Base-by-base conservation (phyloP, 1,140 invertebrate genomes). In the Lasioglossum baleicum region DNA sequence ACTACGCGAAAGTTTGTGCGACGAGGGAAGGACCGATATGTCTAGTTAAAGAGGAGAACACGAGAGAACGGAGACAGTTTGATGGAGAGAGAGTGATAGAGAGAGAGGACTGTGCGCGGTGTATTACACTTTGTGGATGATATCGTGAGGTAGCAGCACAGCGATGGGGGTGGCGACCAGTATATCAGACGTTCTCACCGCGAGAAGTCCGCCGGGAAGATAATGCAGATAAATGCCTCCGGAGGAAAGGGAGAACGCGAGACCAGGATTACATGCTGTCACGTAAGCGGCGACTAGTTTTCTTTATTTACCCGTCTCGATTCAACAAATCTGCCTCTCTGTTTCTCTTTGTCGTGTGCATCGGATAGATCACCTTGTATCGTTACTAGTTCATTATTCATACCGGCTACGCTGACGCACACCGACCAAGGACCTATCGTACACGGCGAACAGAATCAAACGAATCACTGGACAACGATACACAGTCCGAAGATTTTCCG, bases 191-290 rank as follows among this genome's bases (percentile, higher is more conserved):
- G 70, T 56, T 48, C 51, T 58, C 76, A 22, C 48, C 31, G 48
- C 61, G 60, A 79, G 61, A 73, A 79, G 20, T 79, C 76, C 61
- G 20, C 61, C 61, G 63, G 76, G 61, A 65, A 73, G 76, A 73
- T 79, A 79, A 79, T 79, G 76, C 70, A 40, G 61, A 79, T 79
- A 73, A 79, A 79, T 65, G 76, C 44, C 60, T 71, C 61, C 69
- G 69, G 61, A 48, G 69, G n/a, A 61, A 26, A 78, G 60, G 63
- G 67, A 17, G 66, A 69, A 35, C 72, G 56, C 69, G 51, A 48
- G 44, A 35, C 56, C 56, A 73, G 76, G 70, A 79, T 79, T 79
- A 79, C 61, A 22, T 17, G 70, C 53, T 65, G 76, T 73, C 61
- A 44, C 61, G 76, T 79, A 65, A 11, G 61, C 20, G 69, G 17